These are phyloP conservation scores for Zaprionus capensis DNA, from an alignment of 1,140 invertebrate genomes.

Conservation along the genomic window DNA sequence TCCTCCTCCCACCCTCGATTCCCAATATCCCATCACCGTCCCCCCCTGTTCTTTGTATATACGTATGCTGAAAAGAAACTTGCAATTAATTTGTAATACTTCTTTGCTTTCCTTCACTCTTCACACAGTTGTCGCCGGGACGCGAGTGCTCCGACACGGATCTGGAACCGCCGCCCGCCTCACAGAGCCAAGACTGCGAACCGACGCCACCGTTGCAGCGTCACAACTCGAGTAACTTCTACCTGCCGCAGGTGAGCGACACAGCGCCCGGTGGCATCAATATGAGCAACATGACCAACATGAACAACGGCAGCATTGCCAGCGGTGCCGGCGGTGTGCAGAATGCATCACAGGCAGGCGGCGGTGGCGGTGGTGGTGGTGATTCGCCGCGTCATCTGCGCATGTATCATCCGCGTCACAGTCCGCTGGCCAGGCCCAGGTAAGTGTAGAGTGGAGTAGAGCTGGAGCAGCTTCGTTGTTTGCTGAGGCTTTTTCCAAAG, in stretches of 20 bases:
- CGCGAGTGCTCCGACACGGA: conserved; percentile 91
- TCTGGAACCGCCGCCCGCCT: conserved; percentile 92
- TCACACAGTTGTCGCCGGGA: conserved; percentile 90
- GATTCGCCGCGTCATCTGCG: conserved; percentile 87
- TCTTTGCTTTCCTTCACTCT: background rate
- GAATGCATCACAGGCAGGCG: conserved; percentile 32
- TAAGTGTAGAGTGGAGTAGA: conserved; percentile 43
- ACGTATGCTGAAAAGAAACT: background rate
- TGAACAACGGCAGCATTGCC: conserved; percentile 70
- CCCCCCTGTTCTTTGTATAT: too few relatives aligned
- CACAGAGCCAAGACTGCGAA: conserved; percentile 96
- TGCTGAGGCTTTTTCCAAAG: too few relatives aligned
- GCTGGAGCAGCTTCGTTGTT: too few relatives aligned
- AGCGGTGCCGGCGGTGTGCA: conserved; percentile 39
- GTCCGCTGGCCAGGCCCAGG: conserved; percentile 91
- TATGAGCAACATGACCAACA: conserved; percentile 62
- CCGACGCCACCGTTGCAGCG: conserved; percentile 95
- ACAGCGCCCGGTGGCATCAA: conserved; percentile 36
- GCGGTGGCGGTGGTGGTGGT: conserved; percentile 72
- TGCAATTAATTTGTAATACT: conserved; percentile 22
- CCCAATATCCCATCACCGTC: too few relatives aligned
- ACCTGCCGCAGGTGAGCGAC: conserved; percentile 87
- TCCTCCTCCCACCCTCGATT: background rate
- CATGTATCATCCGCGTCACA: conserved; percentile 89
- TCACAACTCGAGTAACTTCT: conserved; percentile 96